Evolutionary conservation across 2,113 vertebrate species (phyloP), one percentile per base, ranked within the genome.

Genomic region (Lagopus muta): DNA sequence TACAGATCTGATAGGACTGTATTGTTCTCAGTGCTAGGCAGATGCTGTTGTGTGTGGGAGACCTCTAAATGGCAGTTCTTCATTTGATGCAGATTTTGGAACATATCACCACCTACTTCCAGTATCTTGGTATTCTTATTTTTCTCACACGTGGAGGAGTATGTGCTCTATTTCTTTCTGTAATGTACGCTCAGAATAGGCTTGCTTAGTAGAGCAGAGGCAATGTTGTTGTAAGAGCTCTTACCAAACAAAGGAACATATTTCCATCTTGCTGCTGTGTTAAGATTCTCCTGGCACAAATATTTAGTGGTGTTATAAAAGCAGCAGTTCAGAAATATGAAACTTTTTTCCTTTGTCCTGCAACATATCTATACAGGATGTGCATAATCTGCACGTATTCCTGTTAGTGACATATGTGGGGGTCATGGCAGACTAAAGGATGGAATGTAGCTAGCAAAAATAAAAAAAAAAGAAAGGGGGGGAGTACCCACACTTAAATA

Each of bases 61-160:
- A 82, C 32, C 70, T 50, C 30, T 81, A 92, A 82, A 85, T 66
- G 36, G 50, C 82, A 85, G 11, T 66, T 85, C 70, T 79, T 10
- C 75, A 80, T 87, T 73, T 74, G 36, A 62, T 74, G 38, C 14
- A 79, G 40, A 73, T 88, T 89, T 92, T 79, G 50, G 64, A 88
- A 54, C 12, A 4, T 66, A 79, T 6, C 21, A 43, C 36, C 34
- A 80, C 74, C 67, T 85, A 45, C 58, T 76, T 66, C 40, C 62
- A 86, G 48, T n/a, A 84, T 12, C 8, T 60, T 87, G 62, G 11
- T 87, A 48, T 82, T 94, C 78, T 94, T 86, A 43, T 60, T 93
- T 90, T 94, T 81, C 55, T 88, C 11, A 60, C 16, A 64, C 3
- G 5, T 62, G 50, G 50, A 90, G 32, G 43, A 85, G 30, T 66